These are phyloP conservation scores for Drosophila malerkotliana DNA, from an alignment of 1,140 invertebrate species.

Conservation along the genomic window DNA sequence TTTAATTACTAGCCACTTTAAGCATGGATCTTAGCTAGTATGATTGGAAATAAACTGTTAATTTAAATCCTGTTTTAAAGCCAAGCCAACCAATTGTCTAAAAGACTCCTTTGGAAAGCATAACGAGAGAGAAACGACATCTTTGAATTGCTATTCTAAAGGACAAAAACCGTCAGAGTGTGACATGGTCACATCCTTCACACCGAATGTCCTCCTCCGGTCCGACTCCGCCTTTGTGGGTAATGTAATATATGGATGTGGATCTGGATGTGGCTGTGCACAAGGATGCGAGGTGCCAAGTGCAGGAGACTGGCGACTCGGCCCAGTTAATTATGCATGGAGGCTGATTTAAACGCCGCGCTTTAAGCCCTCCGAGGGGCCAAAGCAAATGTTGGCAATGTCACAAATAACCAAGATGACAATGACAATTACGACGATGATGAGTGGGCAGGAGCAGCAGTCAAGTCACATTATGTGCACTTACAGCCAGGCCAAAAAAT, in stretches of 20 bases:
- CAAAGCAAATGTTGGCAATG: constrained; percentile 64
- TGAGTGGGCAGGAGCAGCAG: constrained; percentile 1
- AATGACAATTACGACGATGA: constrained; percentile 5
- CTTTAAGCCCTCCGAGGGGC: constrained; percentile 53
- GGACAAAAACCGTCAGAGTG: constrained; percentile 75
- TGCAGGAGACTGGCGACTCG: constrained; percentile 44
- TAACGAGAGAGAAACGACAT: constrained; percentile 29
- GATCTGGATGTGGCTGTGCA: constrained; percentile 10
- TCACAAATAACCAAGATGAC: constrained; percentile 28
- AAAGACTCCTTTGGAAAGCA: background rate
- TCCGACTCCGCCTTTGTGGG: constrained; percentile 29
- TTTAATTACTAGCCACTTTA: too few species aligned
- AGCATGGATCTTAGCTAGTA: too few species aligned
- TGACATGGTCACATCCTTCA: constrained; percentile 81
- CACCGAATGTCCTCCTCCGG: constrained; percentile 44
- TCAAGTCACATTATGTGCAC: constrained; percentile 56
- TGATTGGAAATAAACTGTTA: too few species aligned
- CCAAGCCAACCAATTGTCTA: background rate
- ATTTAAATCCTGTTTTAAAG: background rate
- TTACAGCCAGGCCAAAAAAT: constrained; percentile 59
- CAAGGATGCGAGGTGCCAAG: constrained; percentile 34
- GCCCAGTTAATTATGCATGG: constrained; percentile 75
- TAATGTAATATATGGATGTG: constrained; percentile 36
- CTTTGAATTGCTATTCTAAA: constrained; percentile 59
- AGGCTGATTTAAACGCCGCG: constrained; percentile 55